Base-by-base conservation (phyloP, 2,113 vertebrate genomes). In the Periophthalmodon schlosseri region DNA sequence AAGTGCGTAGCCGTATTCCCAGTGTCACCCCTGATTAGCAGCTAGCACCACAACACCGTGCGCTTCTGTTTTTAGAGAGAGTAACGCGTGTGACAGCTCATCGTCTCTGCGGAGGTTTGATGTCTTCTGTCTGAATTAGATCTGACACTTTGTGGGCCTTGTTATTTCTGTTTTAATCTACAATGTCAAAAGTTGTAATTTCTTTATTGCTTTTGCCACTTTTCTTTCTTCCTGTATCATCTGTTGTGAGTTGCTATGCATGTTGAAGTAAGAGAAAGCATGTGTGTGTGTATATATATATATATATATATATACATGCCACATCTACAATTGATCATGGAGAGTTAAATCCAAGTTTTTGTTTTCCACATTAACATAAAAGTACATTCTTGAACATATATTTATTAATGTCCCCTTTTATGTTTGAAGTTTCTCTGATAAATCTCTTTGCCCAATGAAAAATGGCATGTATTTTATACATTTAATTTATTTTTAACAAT, bases 81-180 rank as follows among this genome's bases (percentile, higher is more conserved):
- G 79, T 78, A 50, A 82, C 81, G 87, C 52, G 73, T 73, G 83
- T 81, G 77, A 85, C 78, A 83, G 80, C 86, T 70, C 21, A 23
- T 52, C n/a, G 33, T 78, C 77, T 82, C 80, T 0, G 69, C 74
- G 83, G 81, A 74, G 74, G 75, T 75, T 21, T 83, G 88, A 84
- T 76, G 85, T 77, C 79, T 87, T 72, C 52, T 81, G 69, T 81
- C 86, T 77, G 79, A 78, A 91, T 92, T 84, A 84, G 87, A 90
- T 83, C 86, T 88, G 91, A 91, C 90, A 87, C 82, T 80, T 86
- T 77, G 78, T 24, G 57, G 12, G 47, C 23, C 73, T 77, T 85
- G 88, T 85, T 87, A 63, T 72, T 90, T 89, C 81, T 82, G 84
- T 80, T 83, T 85, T 86, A 89, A 89, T 90, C 77, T 78, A 56